These are phyloP conservation scores for Dasypus novemcinctus DNA, from an alignment of 2,113 vertebrate species.

Conservation along the genomic window DNA sequence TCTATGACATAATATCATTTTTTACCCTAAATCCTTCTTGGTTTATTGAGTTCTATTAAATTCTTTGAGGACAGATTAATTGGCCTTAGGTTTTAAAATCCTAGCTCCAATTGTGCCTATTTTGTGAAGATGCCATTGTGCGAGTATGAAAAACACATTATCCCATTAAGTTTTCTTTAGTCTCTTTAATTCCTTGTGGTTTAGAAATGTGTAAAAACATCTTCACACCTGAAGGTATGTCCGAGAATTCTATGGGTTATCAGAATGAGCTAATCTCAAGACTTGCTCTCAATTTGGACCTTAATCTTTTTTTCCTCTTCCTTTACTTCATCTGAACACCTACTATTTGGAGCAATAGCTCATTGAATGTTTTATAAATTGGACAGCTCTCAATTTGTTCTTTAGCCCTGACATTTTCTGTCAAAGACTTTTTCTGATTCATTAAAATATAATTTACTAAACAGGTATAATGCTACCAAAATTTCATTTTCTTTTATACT, in stretches of 20 bases:
- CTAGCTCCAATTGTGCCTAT: neutral
- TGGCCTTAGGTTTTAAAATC: neutral
- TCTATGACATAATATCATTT: neutral
- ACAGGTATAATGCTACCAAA: neutral
- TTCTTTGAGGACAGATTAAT: neutral
- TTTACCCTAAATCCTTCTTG: neutral
- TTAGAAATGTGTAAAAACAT: neutral
- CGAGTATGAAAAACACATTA: neutral
- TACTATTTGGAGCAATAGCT: neutral
- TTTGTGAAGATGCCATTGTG: neutral
- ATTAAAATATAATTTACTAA: neutral
- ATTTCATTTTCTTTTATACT: slow-evolving; percentile 35
- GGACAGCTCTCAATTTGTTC: slow-evolving; percentile 16
- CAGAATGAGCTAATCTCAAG: neutral
- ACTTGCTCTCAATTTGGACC: neutral
- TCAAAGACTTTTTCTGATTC: slow-evolving; percentile 35
- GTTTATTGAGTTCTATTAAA: neutral
- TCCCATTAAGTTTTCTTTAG: neutral
- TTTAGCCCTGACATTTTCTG: slow-evolving; percentile 31
- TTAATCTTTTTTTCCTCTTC: neutral
- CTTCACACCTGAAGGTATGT: neutral
- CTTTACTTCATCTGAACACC: neutral
- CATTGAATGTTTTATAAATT: neutral
- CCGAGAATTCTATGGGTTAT: neutral
- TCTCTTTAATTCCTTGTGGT: neutral